A percentile compares a stretch with the other conserved stretches of the same genome.
Conservation (phyloP, 2,888 invertebrate genomes). For the Escarpia spicata region DNA sequence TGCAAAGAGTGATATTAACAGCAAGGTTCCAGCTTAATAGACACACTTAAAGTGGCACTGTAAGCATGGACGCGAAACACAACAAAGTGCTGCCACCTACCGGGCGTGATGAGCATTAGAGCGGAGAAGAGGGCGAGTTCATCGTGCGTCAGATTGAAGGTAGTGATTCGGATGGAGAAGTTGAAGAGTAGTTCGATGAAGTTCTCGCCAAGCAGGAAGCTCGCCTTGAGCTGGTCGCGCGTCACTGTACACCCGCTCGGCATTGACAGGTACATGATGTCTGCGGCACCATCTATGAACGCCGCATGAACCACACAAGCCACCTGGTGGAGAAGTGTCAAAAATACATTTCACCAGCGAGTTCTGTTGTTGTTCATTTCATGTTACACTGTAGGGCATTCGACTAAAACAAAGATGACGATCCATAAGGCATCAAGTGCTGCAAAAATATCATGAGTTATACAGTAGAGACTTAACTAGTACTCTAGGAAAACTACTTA, state of each 20-base stretch:
- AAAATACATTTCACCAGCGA: not conserved
- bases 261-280: conserved; percentile 55
- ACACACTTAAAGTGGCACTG: not conserved
- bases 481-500: too few species aligned
- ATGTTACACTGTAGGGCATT: not conserved
- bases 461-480: too few species aligned
- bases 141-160: conserved; percentile 57
- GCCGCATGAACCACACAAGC: conserved; percentile 63
- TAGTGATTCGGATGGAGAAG: conserved; percentile 61
- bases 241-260: conserved; percentile 51
- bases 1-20: too few species aligned
- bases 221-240: conserved; percentile 60
- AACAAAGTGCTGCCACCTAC: conserved; percentile 41
- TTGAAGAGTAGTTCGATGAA: conserved; percentile 64
- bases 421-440: not conserved
- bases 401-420: not conserved
- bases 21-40: not conserved
- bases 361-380: not conserved
- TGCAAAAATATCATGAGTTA: too few species aligned
- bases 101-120: conserved; percentile 63
- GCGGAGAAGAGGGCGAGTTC: conserved; percentile 64
- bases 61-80: not conserved
- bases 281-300: conserved; percentile 60
- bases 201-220: conserved; percentile 61
- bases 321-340: conserved; percentile 49